phyloP scores from a whole-genome alignment of 2,888 invertebrate species.

The Pardosa pseudoannulata region DNA sequence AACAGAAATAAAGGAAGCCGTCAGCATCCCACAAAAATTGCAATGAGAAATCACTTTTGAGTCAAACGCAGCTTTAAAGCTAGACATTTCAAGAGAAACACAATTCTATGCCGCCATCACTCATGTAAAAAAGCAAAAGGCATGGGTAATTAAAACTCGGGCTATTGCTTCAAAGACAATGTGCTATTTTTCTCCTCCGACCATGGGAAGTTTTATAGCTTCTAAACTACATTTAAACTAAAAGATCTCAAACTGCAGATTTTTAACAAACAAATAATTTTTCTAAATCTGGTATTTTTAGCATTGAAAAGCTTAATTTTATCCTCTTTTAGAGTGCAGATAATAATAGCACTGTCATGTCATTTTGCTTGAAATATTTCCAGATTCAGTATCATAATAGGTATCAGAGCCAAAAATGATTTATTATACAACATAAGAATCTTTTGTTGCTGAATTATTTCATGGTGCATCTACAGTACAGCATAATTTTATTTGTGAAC shows the following conservation, averaged over 20 bases:
- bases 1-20: slow-evolving; percentile 8
- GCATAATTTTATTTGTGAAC: too few relatives aligned
- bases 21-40: neutral
- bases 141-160: neutral
- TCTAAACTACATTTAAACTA: neutral
- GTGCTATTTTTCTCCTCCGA: neutral
- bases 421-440: too few relatives aligned
- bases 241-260: neutral
- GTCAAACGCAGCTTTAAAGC: neutral
- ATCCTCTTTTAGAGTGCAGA: too few relatives aligned
- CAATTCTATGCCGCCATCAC: neutral
- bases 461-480: too few relatives aligned
- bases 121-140: neutral
- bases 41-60: slow-evolving; percentile 2
- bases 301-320: too few relatives aligned
- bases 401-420: too few relatives aligned
- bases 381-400: too few relatives aligned
- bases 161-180: neutral
- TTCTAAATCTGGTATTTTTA: too few relatives aligned
- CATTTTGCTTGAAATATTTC: too few relatives aligned
- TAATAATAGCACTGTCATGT: too few relatives aligned
- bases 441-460: too few relatives aligned
- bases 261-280: neutral
- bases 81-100: neutral
- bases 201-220: too few relatives aligned